A percentile compares a stretch with the other conserved stretches of the same genome.
These are phyloP conservation scores for Salvelinus namaycush DNA, from an alignment of 2,113 vertebrate genomes.

Conservation along the genomic window DNA sequence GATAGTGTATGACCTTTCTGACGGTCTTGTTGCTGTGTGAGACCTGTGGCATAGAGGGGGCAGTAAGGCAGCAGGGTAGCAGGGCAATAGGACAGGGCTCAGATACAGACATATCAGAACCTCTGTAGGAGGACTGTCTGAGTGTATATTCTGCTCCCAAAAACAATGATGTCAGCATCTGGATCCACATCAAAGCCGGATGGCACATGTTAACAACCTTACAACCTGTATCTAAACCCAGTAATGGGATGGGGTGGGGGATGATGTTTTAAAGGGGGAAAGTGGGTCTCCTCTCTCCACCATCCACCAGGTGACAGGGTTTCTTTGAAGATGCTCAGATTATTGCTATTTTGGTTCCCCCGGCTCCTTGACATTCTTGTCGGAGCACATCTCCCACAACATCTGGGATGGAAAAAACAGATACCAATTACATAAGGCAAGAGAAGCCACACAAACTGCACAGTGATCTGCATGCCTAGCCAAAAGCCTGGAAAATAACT, in stretches of 20 bases:
- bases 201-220: conserved; percentile 5
- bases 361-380: conserved; percentile 25
- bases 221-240: conserved; percentile 1
- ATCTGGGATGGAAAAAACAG: conserved; percentile 64
- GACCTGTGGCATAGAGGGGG: not conserved
- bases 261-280: not conserved
- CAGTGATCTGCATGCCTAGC: too few relatives aligned
- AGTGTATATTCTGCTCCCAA: not conserved
- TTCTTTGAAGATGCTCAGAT: conserved; percentile 10
- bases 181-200: conserved; percentile 23
- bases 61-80: not conserved
- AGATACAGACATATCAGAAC: not conserved
- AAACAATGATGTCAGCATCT: conserved; percentile 41
- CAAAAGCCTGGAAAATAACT: too few relatives aligned
- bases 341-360: conserved; percentile 19
- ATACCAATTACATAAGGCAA: conserved; percentile 43
- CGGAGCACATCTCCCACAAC: conserved; percentile 21
- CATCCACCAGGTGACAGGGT: not conserved
- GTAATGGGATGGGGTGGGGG: not conserved
- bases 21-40: not conserved
- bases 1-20: not conserved
- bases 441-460: too few relatives aligned
- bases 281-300: not conserved
- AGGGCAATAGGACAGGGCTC: conserved; percentile 10
- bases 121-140: conserved; percentile 4